Evolutionary conservation across 2,797 vertebrate genomes (phyloP).

Genomic region (Thalassophryne amazonica): DNA sequence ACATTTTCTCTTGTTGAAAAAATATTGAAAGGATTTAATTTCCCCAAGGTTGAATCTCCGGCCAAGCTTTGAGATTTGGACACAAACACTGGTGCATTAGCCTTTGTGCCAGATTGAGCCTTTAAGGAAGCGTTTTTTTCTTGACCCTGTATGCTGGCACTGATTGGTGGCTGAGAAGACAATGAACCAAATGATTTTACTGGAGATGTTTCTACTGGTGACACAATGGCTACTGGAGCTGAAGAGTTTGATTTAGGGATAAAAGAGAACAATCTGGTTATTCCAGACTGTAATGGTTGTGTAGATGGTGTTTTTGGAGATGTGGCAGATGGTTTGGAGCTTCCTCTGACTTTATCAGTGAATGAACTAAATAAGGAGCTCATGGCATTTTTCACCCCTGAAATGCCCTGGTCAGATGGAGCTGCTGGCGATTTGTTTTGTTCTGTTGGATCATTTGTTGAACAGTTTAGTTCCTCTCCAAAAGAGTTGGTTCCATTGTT

Average conservation of each 20-base stretch:
- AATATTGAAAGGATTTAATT: conserved; percentile 82
- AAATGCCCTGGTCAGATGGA: conserved; percentile 56
- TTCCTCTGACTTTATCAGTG: conserved; percentile 83
- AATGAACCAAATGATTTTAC: conserved; percentile 65
- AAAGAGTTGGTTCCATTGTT: conserved; percentile 68
- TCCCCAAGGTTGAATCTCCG: conserved; percentile 79
- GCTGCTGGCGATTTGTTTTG: conserved; percentile 41
- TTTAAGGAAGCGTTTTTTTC: conserved; percentile 14
- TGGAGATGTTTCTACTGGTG: conserved; percentile 71
- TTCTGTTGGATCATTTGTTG: conserved; percentile 45
- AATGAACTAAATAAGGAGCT: conserved; percentile 85
- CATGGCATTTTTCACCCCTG: conserved; percentile 84
- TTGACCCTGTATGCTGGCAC: conserved; percentile 45
- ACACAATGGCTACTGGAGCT: conserved; percentile 66
- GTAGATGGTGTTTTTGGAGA: conserved; percentile 54
- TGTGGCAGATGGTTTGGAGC: conserved; percentile 75
- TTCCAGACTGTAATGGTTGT: conserved; percentile 62
- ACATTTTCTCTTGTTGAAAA: conserved; percentile 64
- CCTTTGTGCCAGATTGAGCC: conserved; percentile 12
- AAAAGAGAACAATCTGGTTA: conserved; percentile 74
- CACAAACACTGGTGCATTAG: conserved; percentile 26
- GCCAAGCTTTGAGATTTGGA: conserved; percentile 60
- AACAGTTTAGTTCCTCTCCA: conserved; percentile 54
- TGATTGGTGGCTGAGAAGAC: conserved; percentile 46
- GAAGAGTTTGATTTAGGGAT: conserved; percentile 72